These are phyloP conservation scores for Stegodyphus dumicola DNA, from an alignment of 1,140 invertebrate species.

Conservation along the genomic window DNA sequence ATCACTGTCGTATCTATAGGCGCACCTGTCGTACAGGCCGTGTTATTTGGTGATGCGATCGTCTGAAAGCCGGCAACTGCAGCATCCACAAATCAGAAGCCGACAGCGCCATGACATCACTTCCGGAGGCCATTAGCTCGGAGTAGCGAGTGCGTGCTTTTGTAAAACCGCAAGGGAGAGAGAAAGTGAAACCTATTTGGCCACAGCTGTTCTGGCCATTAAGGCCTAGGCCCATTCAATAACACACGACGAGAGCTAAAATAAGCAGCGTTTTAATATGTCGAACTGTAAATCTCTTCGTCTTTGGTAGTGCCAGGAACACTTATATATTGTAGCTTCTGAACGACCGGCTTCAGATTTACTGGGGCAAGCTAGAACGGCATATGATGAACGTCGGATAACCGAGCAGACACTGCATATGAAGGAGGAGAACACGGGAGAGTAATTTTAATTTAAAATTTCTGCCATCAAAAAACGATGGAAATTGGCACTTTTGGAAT, in stretches of 20 bases:
- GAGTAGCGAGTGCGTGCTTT: slow-evolving; percentile 41
- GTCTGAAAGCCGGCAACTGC: slow-evolving; percentile 45
- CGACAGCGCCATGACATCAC: slow-evolving; percentile 49
- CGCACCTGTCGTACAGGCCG: slow-evolving; percentile 28
- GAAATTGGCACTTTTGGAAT: slow-evolving; percentile 30
- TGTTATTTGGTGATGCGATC: slow-evolving; percentile 13
- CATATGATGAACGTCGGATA: neutral
- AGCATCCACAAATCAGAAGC: slow-evolving; percentile 43
- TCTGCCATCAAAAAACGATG: slow-evolving; percentile 39
- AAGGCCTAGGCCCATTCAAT: slow-evolving; percentile 57
- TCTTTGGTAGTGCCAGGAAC: slow-evolving; percentile 28
- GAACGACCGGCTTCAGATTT: slow-evolving; percentile 49
- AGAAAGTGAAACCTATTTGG: slow-evolving; percentile 58
- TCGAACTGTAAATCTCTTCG: slow-evolving; percentile 59
- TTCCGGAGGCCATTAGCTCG: slow-evolving; percentile 50
- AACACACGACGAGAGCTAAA: slow-evolving; percentile 56
- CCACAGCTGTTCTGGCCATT: slow-evolving; percentile 55
- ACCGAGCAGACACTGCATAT: too few relatives aligned
- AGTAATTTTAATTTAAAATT: slow-evolving; percentile 53
- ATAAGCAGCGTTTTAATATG: slow-evolving; percentile 61
- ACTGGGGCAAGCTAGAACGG: slow-evolving; percentile 51
- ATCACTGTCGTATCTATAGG: slow-evolving; percentile 2
- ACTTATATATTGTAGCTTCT: slow-evolving; percentile 39
- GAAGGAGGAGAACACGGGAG: neutral
- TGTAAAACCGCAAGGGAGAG: slow-evolving; percentile 59